A percentile compares a stretch with the other conserved stretches of the same genome.
phyloP scores from a whole-genome alignment of 2,888 invertebrate genomes.

The Rugalucina vietnamica region DNA sequence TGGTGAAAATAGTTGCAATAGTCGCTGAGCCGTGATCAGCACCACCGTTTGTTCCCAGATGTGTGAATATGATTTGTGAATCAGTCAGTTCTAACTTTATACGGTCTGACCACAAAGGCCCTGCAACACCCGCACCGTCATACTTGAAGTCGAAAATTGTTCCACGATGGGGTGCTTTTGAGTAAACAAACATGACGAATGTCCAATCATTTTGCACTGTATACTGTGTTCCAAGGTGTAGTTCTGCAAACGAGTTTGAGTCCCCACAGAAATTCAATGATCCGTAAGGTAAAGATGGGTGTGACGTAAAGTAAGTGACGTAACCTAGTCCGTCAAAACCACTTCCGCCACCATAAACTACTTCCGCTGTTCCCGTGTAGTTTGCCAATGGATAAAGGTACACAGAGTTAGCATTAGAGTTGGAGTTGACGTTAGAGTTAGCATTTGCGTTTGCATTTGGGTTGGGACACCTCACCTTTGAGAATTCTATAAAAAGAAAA shows the following conservation, averaged over 20 bases:
- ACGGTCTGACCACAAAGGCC: not conserved
- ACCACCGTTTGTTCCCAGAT: not conserved
- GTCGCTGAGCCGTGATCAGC: not conserved
- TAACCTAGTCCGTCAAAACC: not conserved
- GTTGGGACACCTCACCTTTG: too few relatives aligned
- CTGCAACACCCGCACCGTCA: not conserved
- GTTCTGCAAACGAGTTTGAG: not conserved
- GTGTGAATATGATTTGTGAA: not conserved
- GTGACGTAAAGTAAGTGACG: not conserved
- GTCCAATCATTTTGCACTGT: not conserved
- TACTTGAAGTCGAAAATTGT: not conserved
- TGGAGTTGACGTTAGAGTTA: too few relatives aligned
- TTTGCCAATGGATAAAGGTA: not conserved
- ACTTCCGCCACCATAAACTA: not conserved
- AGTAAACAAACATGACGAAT: not conserved
- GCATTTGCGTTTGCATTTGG: too few relatives aligned
- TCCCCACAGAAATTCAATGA: not conserved
- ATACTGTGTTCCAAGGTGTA: not conserved
- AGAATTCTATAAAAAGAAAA: too few relatives aligned
- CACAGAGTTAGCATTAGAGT: too few relatives aligned
- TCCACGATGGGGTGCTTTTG: not conserved
- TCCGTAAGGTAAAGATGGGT: not conserved
- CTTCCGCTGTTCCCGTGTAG: not conserved
- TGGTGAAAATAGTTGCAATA: not conserved
- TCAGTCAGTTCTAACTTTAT: not conserved